Base-by-base conservation (phyloP, 1,140 invertebrate species). In the Drosophila pachea region DNA sequence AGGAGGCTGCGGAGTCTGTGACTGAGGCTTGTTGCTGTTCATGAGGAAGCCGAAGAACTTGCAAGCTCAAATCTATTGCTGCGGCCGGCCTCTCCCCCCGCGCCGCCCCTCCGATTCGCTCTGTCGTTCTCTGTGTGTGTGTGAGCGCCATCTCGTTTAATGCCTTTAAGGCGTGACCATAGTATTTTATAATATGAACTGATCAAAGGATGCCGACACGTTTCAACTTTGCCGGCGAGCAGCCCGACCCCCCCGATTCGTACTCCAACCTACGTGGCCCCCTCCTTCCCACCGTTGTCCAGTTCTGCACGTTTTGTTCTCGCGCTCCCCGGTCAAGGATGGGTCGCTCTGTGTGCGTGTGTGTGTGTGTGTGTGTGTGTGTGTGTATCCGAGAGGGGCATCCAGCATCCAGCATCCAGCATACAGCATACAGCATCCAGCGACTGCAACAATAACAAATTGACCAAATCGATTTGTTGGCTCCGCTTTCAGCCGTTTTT, bases 101-200 rank as follows among this genome's bases (percentile, higher is more conserved):
- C 3, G 12, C 40, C 12, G 16, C 47, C 22, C 7, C 33, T 14
- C 45, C 29, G 7, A 48, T 11, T 62, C 16, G 47, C 7, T 53
- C 42, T 61, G 35, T 68, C 33, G 12, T 14, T 43, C 22, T 67
- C 45, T 73, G 60, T 76, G 40, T 69, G 72, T 74, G 60, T 76
- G 53, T 76, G 87, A 89, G 87, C 87, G 87, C 87, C 87, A 89
- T 89, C 87, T 89, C 87, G 87, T 89, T 88, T 89, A 89, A 89
- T 89, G 87, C 87, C 87, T 89, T 88, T 87, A 89, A 89, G 87
- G 87, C 87, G 87, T 89, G 87, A 89, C 87, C 87, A 87, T 86
- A 88, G 87, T 89, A 89, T 89, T 89, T 89, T 89, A 88, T 89
- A 89, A 89, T 87, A 84, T 88, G 84, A 83, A 86, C 77, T 88